These are phyloP conservation scores for Sarcoramphus papa DNA, from an alignment of 2,797 vertebrate genomes.

Conservation along the genomic window DNA sequence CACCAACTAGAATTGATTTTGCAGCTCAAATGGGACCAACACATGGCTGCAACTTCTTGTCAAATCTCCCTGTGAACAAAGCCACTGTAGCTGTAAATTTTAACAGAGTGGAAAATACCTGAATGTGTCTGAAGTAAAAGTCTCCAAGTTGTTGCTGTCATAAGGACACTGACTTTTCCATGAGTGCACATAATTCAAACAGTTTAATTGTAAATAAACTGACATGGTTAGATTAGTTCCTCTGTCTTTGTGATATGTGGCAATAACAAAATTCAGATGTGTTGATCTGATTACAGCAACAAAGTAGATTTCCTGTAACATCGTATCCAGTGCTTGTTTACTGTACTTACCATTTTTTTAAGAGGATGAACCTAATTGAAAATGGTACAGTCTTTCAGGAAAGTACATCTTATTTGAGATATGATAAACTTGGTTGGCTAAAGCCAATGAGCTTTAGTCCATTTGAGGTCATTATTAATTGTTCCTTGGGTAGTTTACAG, in stretches of 20 bases:
- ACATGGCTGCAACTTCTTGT: not conserved
- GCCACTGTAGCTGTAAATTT: not conserved
- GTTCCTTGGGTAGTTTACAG: conserved; percentile 2
- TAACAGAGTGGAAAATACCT: conserved; percentile 43
- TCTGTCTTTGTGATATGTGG: not conserved
- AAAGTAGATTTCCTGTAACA: conserved; percentile 19
- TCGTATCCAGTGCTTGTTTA: conserved; percentile 20
- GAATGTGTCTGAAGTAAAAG: conserved; percentile 18
- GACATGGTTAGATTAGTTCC: not conserved
- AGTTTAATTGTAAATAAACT: conserved; percentile 13
- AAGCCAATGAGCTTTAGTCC: not conserved
- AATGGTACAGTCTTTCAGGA: conserved; percentile 6
- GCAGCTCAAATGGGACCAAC: conserved; percentile 45
- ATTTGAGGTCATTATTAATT: conserved; percentile 32
- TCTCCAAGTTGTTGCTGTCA: not conserved
- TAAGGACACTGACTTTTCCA: not conserved
- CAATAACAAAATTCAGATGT: not conserved
- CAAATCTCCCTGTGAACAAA: conserved; percentile 9
- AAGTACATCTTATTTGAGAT: not conserved
- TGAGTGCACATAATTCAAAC: not conserved
- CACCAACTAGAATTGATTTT: conserved; percentile 46
- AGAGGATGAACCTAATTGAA: not conserved
- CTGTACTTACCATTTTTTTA: not conserved
- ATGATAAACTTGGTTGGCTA: conserved; percentile 17
- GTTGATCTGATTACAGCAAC: not conserved